Evolutionary conservation across 92 coral and sea anemone species (phyloP), one percentile per base, ranked within the genome.

Genomic region (Actinostola sp.): DNA sequence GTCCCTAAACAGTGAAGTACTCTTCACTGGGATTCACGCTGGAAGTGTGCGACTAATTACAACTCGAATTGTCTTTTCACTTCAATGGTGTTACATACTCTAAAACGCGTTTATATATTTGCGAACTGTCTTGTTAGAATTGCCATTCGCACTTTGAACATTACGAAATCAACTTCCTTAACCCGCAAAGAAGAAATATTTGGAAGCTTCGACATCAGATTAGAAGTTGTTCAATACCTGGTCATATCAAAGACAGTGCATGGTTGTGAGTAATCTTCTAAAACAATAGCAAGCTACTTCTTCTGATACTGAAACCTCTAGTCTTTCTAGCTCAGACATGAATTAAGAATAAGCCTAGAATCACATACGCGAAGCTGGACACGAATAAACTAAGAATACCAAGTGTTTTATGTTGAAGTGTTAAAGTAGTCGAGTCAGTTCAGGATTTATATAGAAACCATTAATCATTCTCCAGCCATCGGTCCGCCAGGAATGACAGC

Each of bases 401-500:
- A n/a, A n/a, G n/a, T n/a, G 42, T 4, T 11, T 36, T 36, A 4
- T 36, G 42, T 4, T 36, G 4, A 36, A 11, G 42, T 36, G 42
- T n/a, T 36, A 11, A 36, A 36, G 42, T 11, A 36, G 42, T 36
- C 42, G 42, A 57, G 31, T 20, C 28, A 15, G 3, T 27, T 28
- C 10, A 29, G 63, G 39, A 8, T 57, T 52, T 57, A 57, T 3
- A 30, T 3, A 57, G 73, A 73, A 73, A 61, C 49, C 79, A 73
- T 73, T 60, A 73, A 73, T 73, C 79, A 73, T 73, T 28, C 13
- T 50, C 44, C 61, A 27, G 63, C 36, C 70, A 62, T 34, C 39
- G 29, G 50, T 45, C 70, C 70, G 70, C 77, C 62, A 42, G 50
- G 27, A 55, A 58, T 71, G 77, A 71, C 77, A 71, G 77, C 77